Percentiles rank a stretch among this genome's conserved stretches.
phyloP scores from a whole-genome alignment of 1,140 invertebrate species.

The Drosophila tsacasi region DNA sequence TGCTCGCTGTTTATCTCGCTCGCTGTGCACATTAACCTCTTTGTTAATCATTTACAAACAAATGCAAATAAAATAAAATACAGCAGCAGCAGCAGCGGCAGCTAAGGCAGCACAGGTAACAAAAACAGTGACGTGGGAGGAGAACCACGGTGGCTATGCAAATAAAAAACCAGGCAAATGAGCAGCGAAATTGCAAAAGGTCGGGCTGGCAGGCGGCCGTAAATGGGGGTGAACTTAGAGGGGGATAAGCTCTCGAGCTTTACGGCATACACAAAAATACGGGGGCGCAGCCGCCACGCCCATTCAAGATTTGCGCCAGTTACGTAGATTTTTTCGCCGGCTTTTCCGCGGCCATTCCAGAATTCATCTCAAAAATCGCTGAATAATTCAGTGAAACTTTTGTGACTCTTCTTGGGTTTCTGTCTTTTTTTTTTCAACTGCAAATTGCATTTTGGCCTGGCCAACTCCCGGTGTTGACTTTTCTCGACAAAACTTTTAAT shows the following conservation, averaged over 20 bases:
- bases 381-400: constrained; percentile 55
- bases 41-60: constrained; percentile 84
- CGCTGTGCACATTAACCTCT: constrained; percentile 79
- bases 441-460: constrained; percentile 77
- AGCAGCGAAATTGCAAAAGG: constrained; percentile 65
- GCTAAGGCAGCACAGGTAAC: constrained; percentile 19
- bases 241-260: constrained; percentile 39
- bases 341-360: constrained; percentile 14
- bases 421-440: constrained; percentile 34
- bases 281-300: constrained; percentile 30
- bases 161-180: constrained; percentile 73
- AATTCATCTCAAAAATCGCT: constrained; percentile 38
- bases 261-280: constrained; percentile 44
- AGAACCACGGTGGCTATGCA: constrained; percentile 51
- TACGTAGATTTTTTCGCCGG: constrained; percentile 7
- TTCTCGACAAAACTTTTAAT: constrained; percentile 52
- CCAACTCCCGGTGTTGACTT: constrained; percentile 44
- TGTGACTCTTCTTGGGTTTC: constrained; percentile 28
- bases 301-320: constrained; percentile 19
- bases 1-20: constrained; percentile 58
- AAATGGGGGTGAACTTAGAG: background rate
- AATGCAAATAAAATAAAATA: constrained; percentile 82
- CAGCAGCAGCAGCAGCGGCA: constrained; percentile 20
- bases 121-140: background rate
- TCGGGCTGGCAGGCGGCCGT: constrained; percentile 13